Base-by-base conservation (phyloP, 2,113 vertebrate genomes). In the Malurus melanocephalus region DNA sequence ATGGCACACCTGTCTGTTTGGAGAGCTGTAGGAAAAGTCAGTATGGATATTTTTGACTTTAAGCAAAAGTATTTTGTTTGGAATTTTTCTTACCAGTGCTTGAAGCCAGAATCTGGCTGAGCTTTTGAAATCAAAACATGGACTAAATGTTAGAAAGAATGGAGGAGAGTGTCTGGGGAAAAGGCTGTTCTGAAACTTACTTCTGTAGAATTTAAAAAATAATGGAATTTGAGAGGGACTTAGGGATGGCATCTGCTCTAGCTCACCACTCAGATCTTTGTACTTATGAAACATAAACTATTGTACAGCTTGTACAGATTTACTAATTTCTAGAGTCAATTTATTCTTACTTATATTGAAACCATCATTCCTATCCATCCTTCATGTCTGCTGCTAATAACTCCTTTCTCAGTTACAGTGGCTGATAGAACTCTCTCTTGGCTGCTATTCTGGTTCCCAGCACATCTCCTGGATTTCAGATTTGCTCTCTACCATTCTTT, bases 1-100 rank as follows among this genome's bases (percentile, higher is more conserved):
- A 38, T 56, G 30, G 40, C 57, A 3, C 17, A 48, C 7, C 4
- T 64, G 1, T 23, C 0, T 0, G 3, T 33, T n/a, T 56, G 32
- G 8, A 85, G 57, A 67, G 21, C 23, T 43, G 10, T 26, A 67
- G 43, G 32, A 67, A 74, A 51, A 16, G 8, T 14, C 4, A 23
- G 0, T 59, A 14, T 18, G 6, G 6, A 5, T 42, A 38, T 33
- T 67, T 90, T 51, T 75, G 40, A 56, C 26, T 3, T 32, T 11
- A 61, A 85, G 11, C 48, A 24, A 53, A 90, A 80, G 20, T 42
- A 33, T 59, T 59, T 75, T 19, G 1, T 0, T 60, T 74, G 27
- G 26, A 35, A 7, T 59, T 9, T 80, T 91, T 87, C 27, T 57
- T 67, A 43, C 6, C 27, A 59, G 22, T 38, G 10, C 33, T 78